Evolutionary conservation across 2,113 vertebrate genomes (phyloP).

Genomic region (Oreotrochilus melanogaster): DNA sequence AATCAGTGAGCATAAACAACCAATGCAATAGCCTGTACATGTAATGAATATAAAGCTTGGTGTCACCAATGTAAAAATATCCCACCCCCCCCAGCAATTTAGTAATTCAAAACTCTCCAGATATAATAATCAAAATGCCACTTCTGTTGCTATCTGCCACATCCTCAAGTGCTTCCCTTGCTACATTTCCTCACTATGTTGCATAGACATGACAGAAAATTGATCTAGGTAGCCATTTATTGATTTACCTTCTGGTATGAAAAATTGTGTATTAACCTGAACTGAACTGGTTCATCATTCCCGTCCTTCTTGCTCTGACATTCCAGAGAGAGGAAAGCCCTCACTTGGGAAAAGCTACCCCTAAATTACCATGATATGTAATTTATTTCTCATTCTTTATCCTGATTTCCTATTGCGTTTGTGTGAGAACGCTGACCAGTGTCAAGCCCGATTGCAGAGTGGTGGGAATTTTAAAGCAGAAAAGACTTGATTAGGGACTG

Average conservation of each 20-base stretch:
- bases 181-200: conserved; percentile 70
- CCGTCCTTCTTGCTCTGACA: background rate
- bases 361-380: background rate
- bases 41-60: conserved; percentile 21
- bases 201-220: conserved; percentile 75
- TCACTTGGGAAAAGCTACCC: background rate
- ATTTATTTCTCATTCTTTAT: background rate
- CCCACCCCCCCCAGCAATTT: background rate
- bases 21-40: background rate
- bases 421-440: background rate
- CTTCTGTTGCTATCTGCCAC: conserved; percentile 38
- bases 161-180: conserved; percentile 57
- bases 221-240: conserved; percentile 73
- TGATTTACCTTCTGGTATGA: conserved; percentile 67
- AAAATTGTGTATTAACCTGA: conserved; percentile 70
- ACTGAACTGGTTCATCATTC: conserved; percentile 28
- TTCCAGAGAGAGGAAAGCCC: background rate
- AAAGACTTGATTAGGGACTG: background rate
- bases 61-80: background rate
- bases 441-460: background rate
- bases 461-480: background rate
- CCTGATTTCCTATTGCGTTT: background rate
- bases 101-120: conserved; percentile 48
- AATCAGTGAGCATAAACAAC: conserved; percentile 47
- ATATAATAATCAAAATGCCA: conserved; percentile 67